phyloP scores from a whole-genome alignment of 2,113 vertebrate genomes.

The Tenebrosternarchus preto region DNA sequence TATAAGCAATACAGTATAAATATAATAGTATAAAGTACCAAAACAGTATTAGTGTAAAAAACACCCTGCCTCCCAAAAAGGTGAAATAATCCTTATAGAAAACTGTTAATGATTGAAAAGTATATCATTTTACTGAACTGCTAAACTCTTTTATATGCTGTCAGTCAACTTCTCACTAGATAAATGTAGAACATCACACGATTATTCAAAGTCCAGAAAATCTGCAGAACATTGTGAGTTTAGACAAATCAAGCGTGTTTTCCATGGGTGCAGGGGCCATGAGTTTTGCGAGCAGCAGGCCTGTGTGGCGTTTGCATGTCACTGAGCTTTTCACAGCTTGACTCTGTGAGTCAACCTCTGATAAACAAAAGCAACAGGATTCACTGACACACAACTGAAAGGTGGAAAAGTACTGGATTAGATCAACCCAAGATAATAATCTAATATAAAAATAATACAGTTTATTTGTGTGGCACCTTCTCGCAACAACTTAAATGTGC shows the following conservation, averaged over 20 bases:
- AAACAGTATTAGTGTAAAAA: too few species aligned
- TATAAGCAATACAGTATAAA: too few species aligned
- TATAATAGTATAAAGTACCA: too few species aligned
- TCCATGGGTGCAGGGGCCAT: neutral
- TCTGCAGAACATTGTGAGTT: constrained; percentile 10
- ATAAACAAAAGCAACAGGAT: constrained; percentile 1
- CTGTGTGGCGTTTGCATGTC: neutral
- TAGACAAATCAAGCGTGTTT: neutral
- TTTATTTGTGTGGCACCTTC: too few species aligned
- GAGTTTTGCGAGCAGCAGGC: neutral
- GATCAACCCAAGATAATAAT: too few species aligned
- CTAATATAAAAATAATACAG: too few species aligned
- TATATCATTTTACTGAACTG: neutral
- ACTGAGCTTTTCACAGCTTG: neutral
- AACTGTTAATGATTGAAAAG: neutral
- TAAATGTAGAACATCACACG: neutral
- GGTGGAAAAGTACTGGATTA: constrained; percentile 6
- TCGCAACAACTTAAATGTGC: too few species aligned
- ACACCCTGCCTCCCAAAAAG: too few species aligned
- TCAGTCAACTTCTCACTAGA: neutral
- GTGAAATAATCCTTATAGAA: neutral
- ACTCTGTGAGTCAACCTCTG: constrained; percentile 7
- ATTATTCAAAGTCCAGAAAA: constrained; percentile 4
- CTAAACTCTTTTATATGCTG: too few species aligned
- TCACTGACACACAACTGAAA: neutral